These are phyloP conservation scores for Danio rerio DNA, from an alignment of 2,113 vertebrate species.

Conservation along the genomic window DNA sequence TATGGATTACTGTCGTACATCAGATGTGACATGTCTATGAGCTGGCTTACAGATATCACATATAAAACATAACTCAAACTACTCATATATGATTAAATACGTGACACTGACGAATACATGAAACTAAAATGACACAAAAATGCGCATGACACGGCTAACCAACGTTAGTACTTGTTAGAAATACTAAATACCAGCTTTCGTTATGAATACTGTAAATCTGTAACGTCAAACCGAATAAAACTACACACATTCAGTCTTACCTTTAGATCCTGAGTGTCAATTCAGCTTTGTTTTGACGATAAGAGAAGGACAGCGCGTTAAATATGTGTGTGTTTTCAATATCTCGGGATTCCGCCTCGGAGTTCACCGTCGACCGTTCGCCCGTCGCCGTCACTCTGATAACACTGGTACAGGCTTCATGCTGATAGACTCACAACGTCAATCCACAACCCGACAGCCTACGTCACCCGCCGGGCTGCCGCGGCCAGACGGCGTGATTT, in stretches of 20 bases:
- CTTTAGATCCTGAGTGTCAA: neutral
- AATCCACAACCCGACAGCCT: constrained; percentile 57
- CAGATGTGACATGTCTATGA: neutral
- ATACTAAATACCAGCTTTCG: neutral
- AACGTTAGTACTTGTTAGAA: neutral
- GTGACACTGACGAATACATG: too few relatives aligned
- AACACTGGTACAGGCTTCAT: constrained; percentile 43
- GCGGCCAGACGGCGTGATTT: constrained; percentile 53
- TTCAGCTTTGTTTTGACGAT: neutral
- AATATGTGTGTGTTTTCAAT: neutral
- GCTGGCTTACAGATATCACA: neutral
- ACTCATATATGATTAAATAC: too few relatives aligned
- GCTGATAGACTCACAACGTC: constrained; percentile 56
- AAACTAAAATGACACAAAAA: too few relatives aligned
- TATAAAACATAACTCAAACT: neutral
- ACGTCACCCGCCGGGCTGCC: constrained; percentile 60
- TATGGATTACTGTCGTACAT: neutral
- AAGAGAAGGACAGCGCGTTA: neutral
- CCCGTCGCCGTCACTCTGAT: constrained; percentile 34
- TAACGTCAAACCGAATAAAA: neutral
- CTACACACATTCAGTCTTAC: neutral
- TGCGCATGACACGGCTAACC: too few relatives aligned
- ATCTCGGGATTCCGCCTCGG: neutral
- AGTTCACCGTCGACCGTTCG: constrained; percentile 1
- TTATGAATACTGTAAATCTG: neutral